A percentile compares a stretch with the other conserved stretches of the same genome.
Conservation (phyloP, 1,140 invertebrate genomes). For the Melipona quadrifasciata region DNA sequence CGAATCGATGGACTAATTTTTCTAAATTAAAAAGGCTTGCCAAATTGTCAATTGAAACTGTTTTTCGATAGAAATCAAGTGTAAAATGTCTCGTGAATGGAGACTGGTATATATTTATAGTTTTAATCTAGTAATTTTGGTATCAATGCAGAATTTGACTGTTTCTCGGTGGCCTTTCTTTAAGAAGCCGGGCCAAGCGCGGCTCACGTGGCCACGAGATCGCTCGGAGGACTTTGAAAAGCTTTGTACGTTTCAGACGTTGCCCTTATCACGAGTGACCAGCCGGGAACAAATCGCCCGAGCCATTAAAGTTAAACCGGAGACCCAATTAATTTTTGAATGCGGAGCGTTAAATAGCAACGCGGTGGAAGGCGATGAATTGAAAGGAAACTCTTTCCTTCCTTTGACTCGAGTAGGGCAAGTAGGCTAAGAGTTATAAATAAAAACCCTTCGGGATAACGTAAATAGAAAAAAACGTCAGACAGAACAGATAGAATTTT, state of each 20-base stretch:
- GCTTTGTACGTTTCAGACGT: slow-evolving; percentile 35
- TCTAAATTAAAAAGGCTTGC: neutral
- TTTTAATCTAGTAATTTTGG: neutral
- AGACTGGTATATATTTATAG: no score
- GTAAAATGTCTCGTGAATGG: no score
- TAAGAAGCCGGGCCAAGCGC: slow-evolving; percentile 26
- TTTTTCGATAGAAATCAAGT: neutral
- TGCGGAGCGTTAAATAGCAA: neutral
- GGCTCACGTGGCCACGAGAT: slow-evolving; percentile 29
- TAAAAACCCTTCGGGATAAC: no score
- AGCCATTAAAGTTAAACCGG: slow-evolving; percentile 19
- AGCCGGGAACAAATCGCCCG: slow-evolving; percentile 24
- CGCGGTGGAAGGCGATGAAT: neutral
- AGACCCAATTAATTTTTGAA: slow-evolving; percentile 26
- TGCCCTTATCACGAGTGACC: slow-evolving; percentile 40
- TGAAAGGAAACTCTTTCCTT: neutral
- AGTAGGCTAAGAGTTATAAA: neutral
- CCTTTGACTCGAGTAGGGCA: neutral
- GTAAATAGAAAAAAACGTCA: no score
- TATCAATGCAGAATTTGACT: neutral
- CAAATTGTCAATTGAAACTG: neutral
- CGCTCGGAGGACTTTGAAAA: slow-evolving; percentile 34
- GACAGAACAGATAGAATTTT: no score
- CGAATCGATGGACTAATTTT: neutral
- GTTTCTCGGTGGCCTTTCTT: neutral